Evolutionary conservation across 2,797 vertebrate species (phyloP), one percentile per base, ranked within the genome.

Genomic region (Glyptemys insculpta): DNA sequence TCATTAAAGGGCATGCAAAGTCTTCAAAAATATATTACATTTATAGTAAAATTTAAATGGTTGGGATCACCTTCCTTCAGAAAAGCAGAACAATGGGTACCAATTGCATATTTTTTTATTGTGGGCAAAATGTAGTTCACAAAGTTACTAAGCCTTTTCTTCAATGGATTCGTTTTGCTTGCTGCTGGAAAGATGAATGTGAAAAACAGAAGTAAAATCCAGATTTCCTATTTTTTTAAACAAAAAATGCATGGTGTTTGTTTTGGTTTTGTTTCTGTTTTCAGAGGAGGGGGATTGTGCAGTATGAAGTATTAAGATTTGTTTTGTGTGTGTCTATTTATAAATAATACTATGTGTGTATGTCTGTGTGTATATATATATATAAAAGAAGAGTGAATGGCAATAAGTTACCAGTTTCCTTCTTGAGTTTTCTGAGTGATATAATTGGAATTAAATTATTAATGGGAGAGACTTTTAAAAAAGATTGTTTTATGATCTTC

Each of bases 371-470:
- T 53, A 82, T 49, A 59, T 78, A 88, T 56, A 25, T 57, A 85
- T 83, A 88, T 76, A 93, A 86, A 88, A 68, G 88, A 92, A 97
- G 97, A 97, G 95, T 94, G 95, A 98, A 97, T 94, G 97, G 96
- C 97, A 98, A 98, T 98, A 98, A 98, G 98, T 98, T 98, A 97
- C 96, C 83, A 29, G 93, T 97, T 97, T 97, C 97, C 97, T 98
- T 91, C 98, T 98, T 98, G 98, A 98, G 97, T 98, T 98, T 98
- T 98, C 97, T 94, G 91, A 98, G 97, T 98, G 98, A 98, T 98
- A 99, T 99, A 99, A 99, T 99, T 99, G 98, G 98, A 99, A 98
- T 99, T 99, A 98, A 99, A 99, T 99, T 99, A 99, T 99, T 99
- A 99, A 99, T 99, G 98, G 98, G 98, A 98, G 98, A 98, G 98